Conservation (phyloP, 1,140 invertebrate genomes). For the Pararge aegeria region DNA sequence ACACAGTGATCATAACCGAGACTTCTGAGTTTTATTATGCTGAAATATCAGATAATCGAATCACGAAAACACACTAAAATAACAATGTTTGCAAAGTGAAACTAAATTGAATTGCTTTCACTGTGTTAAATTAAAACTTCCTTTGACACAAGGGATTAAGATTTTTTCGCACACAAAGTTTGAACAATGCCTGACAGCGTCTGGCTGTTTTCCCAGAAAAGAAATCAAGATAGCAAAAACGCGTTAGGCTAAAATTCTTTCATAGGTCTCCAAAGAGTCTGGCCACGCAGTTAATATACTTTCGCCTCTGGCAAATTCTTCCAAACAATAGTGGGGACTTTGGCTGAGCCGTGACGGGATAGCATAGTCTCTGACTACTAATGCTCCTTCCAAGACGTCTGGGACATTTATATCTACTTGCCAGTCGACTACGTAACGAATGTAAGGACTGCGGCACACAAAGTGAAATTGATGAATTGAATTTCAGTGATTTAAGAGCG, state of each 20-base stretch:
- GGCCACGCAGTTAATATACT: conserved; percentile 35
- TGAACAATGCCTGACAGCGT: conserved; percentile 8
- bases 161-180: background rate
- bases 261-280: conserved; percentile 32
- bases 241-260: conserved; percentile 27
- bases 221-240: conserved; percentile 16
- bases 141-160: background rate
- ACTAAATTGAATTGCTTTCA: background rate
- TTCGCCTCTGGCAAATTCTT: conserved; percentile 33
- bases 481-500: conserved; percentile 6
- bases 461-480: conserved; percentile 13
- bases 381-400: conserved; percentile 39
- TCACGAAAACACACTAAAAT: too few species aligned
- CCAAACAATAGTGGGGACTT: conserved; percentile 36
- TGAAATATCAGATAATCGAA: too few species aligned
- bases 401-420: conserved; percentile 48
- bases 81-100: background rate
- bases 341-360: conserved; percentile 33
- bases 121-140: conserved; percentile 5
- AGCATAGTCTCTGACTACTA: conserved; percentile 43
- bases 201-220: conserved; percentile 15
- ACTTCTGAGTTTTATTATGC: too few species aligned
- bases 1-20: too few species aligned
- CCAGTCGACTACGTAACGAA: conserved; percentile 39
- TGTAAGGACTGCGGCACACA: conserved; percentile 24